Percentiles rank a stretch among this genome's conserved stretches.
Evolutionary conservation across 1,140 invertebrate genomes (phyloP).

Genomic region (Leptinotarsa lineolata): DNA sequence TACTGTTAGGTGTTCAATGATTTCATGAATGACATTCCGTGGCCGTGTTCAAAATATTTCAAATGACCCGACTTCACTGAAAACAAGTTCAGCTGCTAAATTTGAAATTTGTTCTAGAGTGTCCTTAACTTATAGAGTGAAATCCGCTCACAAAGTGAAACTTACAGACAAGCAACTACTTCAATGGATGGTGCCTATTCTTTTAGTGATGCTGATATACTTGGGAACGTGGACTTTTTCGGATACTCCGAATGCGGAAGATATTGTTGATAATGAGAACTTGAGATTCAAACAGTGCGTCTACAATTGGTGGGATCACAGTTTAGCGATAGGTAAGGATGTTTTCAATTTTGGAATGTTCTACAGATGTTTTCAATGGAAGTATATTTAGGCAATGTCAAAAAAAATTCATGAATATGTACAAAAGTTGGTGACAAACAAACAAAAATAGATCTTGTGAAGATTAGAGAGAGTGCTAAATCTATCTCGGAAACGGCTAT

Average conservation of each 20-base stretch:
- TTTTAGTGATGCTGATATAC: slow-evolving; percentile 86
- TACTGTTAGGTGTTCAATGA: too few relatives aligned
- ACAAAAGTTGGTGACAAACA: neutral
- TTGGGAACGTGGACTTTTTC: slow-evolving; percentile 87
- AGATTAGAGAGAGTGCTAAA: too few relatives aligned
- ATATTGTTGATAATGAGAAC: slow-evolving; percentile 72
- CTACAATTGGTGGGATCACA: slow-evolving; percentile 93
- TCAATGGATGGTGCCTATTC: slow-evolving; percentile 88
- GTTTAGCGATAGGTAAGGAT: slow-evolving; percentile 76
- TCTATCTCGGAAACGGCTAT: too few relatives aligned
- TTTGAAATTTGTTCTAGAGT: slow-evolving; percentile 65
- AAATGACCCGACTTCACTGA: too few relatives aligned
- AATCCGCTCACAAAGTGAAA: slow-evolving; percentile 90
- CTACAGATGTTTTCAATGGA: neutral
- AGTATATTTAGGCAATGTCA: slow-evolving; percentile 2
- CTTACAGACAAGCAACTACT: slow-evolving; percentile 87
- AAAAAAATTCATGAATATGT: too few relatives aligned
- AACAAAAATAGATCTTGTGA: too few relatives aligned
- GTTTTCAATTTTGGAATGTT: neutral
- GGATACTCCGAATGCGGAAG: slow-evolving; percentile 75
- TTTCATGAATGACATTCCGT: too few relatives aligned
- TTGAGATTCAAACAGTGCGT: slow-evolving; percentile 87
- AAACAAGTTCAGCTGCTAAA: neutral
- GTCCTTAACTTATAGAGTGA: slow-evolving; percentile 90
- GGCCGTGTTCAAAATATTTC: too few relatives aligned